Conservation (phyloP, 1,140 invertebrate species). For the Scylla paramamosain region DNA sequence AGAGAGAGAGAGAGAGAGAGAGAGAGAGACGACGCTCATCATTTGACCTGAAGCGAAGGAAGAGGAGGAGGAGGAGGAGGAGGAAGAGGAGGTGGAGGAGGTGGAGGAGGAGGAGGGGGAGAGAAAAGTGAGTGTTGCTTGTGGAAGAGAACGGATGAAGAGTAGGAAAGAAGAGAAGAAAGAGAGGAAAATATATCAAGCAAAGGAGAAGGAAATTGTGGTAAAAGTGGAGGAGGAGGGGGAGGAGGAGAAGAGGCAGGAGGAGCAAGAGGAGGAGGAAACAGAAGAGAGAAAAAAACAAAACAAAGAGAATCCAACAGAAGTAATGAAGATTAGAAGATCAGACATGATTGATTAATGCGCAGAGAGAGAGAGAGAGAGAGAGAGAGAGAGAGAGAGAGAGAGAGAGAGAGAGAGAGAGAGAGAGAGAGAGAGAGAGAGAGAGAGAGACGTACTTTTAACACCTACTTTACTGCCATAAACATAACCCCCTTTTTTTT, state of each 20-base stretch:
- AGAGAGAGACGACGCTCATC: no score
- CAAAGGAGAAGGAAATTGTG: no score
- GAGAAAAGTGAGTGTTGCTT: neutral
- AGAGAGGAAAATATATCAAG: no score
- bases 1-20: no score
- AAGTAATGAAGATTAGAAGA: neutral
- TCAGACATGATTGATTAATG: neutral
- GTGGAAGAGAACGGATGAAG: neutral
- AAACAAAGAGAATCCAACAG: neutral
- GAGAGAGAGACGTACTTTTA: no score
- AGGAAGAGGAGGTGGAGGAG: no score
- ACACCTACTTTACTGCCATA: no score
- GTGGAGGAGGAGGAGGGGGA: no score
- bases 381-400: conserved; percentile 29
- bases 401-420: conserved; percentile 29
- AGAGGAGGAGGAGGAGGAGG: no score
- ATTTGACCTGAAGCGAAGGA: no score
- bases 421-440: neutral
- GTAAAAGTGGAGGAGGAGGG: neutral
- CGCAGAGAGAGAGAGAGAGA: neutral
- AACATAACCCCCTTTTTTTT: no score
- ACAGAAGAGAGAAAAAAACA: neutral
- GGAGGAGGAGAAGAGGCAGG: neutral
- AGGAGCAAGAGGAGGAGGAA: neutral
- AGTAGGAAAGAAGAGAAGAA: no score